Evolutionary conservation across 2,888 invertebrate species (phyloP).

Genomic region (Drosophila pseudotalamancana): DNA sequence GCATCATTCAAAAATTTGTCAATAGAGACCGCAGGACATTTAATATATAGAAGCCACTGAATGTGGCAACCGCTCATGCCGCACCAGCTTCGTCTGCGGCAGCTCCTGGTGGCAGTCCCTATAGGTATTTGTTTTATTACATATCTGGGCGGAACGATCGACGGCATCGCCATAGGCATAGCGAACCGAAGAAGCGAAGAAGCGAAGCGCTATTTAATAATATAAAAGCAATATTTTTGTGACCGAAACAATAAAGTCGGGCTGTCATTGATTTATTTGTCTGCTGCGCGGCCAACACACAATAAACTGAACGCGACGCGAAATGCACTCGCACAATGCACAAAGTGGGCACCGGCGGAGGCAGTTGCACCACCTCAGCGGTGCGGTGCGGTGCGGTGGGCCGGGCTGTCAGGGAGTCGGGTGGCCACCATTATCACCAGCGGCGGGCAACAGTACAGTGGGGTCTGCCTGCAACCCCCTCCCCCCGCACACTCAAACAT

Average conservation of each 20-base stretch:
- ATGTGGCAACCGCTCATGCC: conserved; percentile 28
- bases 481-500: conserved; percentile 75
- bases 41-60: conserved; percentile 54
- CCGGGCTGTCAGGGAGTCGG: no score
- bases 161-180: conserved; percentile 20
- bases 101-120: conserved; percentile 43
- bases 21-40: conserved; percentile 74
- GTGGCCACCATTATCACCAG: conserved; percentile 14
- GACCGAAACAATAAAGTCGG: conserved; percentile 82
- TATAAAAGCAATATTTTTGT: conserved; percentile 79
- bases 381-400: conserved; percentile 45
- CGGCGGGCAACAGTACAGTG: conserved; percentile 3
- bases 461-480: conserved; percentile 7
- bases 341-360: conserved; percentile 37
- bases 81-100: neutral
- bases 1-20: conserved; percentile 76
- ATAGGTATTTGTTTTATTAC: conserved; percentile 75
- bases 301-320: conserved; percentile 74
- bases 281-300: conserved; percentile 72
- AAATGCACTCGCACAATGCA: conserved; percentile 77
- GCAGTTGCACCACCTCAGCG: conserved; percentile 60
- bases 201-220: conserved; percentile 64
- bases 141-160: conserved; percentile 66
- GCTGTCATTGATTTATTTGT: conserved; percentile 82
- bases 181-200: conserved; percentile 23